phyloP scores from a whole-genome alignment of 2,888 invertebrate species.

The Limenitis camilla region DNA sequence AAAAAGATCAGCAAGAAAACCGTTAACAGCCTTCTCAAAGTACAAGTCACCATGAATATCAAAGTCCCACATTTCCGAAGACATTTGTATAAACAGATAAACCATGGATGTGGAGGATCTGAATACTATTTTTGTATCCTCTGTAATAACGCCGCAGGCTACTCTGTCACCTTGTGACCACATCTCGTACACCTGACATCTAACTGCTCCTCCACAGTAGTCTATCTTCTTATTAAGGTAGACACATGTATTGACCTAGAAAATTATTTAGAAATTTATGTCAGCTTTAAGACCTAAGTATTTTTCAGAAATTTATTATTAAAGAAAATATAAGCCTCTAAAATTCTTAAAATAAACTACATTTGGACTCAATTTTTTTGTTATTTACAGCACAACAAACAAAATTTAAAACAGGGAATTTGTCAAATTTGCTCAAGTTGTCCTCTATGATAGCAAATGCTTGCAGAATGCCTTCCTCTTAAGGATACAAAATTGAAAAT shows the following conservation, averaged over 20 bases:
- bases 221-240: constrained; percentile 96
- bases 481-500: no score
- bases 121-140: constrained; percentile 97
- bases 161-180: constrained; percentile 97
- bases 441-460: no score
- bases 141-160: constrained; percentile 94
- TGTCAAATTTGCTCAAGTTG: no score
- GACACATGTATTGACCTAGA: constrained; percentile 90
- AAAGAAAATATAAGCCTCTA: no score
- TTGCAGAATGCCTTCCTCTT: no score
- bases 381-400: no score
- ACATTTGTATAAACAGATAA: constrained; percentile 98
- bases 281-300: no score
- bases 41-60: constrained; percentile 99
- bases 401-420: no score
- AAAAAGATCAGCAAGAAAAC: constrained; percentile 96
- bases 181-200: constrained; percentile 95
- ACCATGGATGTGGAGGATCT: constrained; percentile 98
- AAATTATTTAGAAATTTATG: constrained; percentile 17
- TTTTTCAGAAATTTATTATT: no score
- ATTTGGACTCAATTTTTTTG: no score
- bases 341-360: no score
- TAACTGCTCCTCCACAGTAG: constrained; percentile 87
- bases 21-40: constrained; percentile 98
- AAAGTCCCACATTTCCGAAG: constrained; percentile 99